phyloP scores from a whole-genome alignment of 2,113 vertebrate species.

The Aramus guarauna region DNA sequence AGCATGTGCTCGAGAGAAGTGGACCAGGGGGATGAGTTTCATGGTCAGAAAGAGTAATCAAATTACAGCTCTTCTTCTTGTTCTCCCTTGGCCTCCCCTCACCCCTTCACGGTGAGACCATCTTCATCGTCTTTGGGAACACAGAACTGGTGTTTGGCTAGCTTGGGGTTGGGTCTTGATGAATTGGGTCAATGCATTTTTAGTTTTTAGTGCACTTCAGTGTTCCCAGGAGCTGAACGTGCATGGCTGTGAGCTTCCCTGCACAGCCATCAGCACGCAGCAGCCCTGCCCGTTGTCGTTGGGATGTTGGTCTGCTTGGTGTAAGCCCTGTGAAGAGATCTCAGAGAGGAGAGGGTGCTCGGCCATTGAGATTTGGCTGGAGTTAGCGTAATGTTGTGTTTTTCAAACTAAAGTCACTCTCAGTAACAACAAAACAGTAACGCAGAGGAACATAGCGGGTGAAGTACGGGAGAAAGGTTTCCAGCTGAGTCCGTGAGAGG shows the following conservation, averaged over 20 bases:
- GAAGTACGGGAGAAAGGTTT: not conserved
- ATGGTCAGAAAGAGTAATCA: not conserved
- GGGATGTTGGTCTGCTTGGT: not conserved
- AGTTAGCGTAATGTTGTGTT: not conserved
- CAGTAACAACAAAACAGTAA: not conserved
- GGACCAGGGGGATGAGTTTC: not conserved
- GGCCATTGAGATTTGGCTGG: not conserved
- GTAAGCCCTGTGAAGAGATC: not conserved
- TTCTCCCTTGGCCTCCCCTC: not conserved
- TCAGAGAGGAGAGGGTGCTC: not conserved
- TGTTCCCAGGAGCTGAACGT: not conserved
- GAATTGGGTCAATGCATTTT: not conserved
- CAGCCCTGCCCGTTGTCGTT: not conserved
- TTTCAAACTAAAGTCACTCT: not conserved
- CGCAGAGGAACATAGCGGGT: accelerated
- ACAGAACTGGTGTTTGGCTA: not conserved
- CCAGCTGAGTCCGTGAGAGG: not conserved
- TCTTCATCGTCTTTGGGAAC: not conserved
- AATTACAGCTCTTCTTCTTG: not conserved
- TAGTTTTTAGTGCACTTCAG: not conserved
- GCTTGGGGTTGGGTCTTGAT: too few relatives aligned
- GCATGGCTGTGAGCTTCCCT: not conserved
- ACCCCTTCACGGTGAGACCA: too few relatives aligned
- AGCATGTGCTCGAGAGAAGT: not conserved
- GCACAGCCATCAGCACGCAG: not conserved